Evolutionary conservation across 2,888 invertebrate genomes (phyloP).

Genomic region (Spilosoma lubricipeda): DNA sequence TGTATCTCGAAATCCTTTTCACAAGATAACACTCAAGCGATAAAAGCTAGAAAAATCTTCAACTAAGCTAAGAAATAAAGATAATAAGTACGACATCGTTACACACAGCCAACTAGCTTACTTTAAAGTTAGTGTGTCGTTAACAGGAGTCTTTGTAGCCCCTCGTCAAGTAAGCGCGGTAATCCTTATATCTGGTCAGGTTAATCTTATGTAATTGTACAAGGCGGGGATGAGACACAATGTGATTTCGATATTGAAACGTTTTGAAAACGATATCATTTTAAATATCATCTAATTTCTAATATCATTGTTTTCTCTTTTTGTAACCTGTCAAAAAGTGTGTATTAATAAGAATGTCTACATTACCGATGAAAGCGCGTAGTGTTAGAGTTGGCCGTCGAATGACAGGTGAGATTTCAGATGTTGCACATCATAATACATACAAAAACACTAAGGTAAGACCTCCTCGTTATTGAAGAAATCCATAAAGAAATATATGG

Average conservation of each 20-base stretch:
- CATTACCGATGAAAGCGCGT: no score
- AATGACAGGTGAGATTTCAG: no score
- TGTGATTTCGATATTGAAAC: constrained; percentile 31
- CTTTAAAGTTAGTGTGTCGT: constrained; percentile 31
- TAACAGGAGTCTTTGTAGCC: constrained; percentile 21
- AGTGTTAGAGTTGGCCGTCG: no score
- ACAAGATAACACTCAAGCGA: neutral
- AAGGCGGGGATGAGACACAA: constrained; percentile 33
- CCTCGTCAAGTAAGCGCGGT: constrained; percentile 24
- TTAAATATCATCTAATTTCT: neutral
- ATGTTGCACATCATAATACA: no score
- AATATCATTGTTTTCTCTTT: neutral
- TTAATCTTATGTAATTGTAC: constrained; percentile 60
- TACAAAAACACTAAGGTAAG: no score
- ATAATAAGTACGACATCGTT: constrained; percentile 25
- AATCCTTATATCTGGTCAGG: constrained; percentile 53
- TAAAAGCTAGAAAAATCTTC: constrained; percentile 13
- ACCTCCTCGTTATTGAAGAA: no score
- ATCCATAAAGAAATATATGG: no score
- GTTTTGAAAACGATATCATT: neutral
- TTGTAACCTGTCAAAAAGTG: no score
- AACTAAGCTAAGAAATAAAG: constrained; percentile 20
- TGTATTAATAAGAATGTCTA: no score
- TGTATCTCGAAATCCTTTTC: neutral
- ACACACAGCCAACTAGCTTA: constrained; percentile 28